Evolutionary conservation across 2,797 vertebrate genomes (phyloP).

Genomic region (Clarias fuscus): DNA sequence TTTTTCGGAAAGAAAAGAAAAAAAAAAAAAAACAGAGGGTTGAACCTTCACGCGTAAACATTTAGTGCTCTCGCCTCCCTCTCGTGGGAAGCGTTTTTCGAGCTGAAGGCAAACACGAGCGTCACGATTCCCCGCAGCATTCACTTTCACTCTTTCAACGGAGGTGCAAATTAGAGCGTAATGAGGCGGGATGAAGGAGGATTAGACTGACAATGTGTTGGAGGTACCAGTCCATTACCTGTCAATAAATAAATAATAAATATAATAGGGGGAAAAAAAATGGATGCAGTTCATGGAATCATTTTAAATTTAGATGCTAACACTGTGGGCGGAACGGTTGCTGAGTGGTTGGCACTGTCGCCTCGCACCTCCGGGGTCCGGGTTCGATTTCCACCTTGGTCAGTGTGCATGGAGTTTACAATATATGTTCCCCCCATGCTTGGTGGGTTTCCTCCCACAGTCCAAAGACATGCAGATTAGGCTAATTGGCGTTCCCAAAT

Average conservation of each 20-base stretch:
- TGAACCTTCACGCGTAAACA: slow-evolving; percentile 8
- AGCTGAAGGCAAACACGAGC: slow-evolving; percentile 18
- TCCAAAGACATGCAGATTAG: no score
- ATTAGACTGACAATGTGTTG: background rate
- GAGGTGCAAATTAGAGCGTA: slow-evolving; percentile 24
- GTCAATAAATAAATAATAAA: background rate
- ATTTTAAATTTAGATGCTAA: no score
- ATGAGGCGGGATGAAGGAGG: slow-evolving; percentile 2
- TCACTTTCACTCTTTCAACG: background rate
- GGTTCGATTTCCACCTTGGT: no score
- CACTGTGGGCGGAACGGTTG: no score
- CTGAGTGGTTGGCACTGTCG: no score
- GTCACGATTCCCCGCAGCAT: slow-evolving; percentile 10
- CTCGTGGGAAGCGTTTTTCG: slow-evolving; percentile 26
- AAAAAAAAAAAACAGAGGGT: slow-evolving; percentile 1
- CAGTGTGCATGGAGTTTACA: no score
- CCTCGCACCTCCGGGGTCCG: no score
- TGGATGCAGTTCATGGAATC: background rate
- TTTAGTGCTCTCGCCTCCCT: slow-evolving; percentile 16
- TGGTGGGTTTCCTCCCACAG: no score
- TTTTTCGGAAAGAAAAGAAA: background rate
- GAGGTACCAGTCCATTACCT: background rate
- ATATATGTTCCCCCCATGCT: no score
- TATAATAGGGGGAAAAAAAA: background rate
- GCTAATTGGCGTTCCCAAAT: no score